A percentile compares a stretch with the other conserved stretches of the same genome.
Conservation (phyloP, 2,888 invertebrate species). For the Thera britannica region DNA sequence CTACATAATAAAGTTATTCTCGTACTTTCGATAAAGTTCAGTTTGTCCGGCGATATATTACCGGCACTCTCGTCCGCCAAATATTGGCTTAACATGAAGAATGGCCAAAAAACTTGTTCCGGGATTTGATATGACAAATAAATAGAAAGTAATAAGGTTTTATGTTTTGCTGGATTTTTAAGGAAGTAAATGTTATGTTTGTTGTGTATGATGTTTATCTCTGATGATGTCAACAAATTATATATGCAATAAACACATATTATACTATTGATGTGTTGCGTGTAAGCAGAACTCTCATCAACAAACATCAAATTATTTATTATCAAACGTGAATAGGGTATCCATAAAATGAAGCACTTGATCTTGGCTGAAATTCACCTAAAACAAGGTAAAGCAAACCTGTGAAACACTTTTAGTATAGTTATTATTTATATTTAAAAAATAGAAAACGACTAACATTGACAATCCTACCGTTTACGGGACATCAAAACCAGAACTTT, state of each 20-base stretch:
- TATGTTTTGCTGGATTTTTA: slow-evolving; percentile 34
- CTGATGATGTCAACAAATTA: too few species aligned
- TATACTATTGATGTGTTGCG: too few species aligned
- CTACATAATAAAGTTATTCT: slow-evolving; percentile 85
- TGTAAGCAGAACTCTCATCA: too few species aligned
- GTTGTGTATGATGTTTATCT: too few species aligned
- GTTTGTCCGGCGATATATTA: slow-evolving; percentile 83
- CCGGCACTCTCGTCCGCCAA: slow-evolving; percentile 72
- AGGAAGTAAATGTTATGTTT: not conserved
- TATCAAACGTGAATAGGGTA: too few species aligned
- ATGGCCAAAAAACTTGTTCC: slow-evolving; percentile 59
- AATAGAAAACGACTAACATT: not conserved
- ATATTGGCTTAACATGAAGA: slow-evolving; percentile 83
- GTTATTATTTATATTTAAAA: not conserved
- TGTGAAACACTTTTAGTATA: too few species aligned
- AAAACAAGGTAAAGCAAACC: too few species aligned
- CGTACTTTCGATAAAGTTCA: slow-evolving; percentile 84
- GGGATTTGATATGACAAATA: slow-evolving; percentile 66
- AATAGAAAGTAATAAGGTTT: slow-evolving; percentile 47
- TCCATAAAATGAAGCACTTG: too few species aligned
- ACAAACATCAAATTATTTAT: too few species aligned
- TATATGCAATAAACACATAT: too few species aligned
- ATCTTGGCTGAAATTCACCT: too few species aligned
- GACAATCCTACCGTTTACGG: slow-evolving; percentile 14
- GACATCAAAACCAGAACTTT: slow-evolving; percentile 22